These are phyloP conservation scores for Oligia fasciuncula DNA, from an alignment of 2,888 invertebrate species.

Conservation along the genomic window DNA sequence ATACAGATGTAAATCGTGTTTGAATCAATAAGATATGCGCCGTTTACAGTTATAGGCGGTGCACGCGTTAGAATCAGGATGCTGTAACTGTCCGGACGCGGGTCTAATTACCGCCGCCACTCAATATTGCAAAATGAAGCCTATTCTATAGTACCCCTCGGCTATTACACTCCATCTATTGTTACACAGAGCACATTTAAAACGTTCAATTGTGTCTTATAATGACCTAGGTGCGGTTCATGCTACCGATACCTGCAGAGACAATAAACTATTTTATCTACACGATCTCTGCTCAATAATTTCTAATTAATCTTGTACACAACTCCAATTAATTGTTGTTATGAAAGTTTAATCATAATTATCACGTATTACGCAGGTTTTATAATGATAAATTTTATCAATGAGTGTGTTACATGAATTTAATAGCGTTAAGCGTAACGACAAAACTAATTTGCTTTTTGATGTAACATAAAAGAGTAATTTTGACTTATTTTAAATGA, in stretches of 20 bases:
- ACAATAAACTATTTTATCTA: constrained; percentile 84
- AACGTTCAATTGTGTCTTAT: constrained; percentile 78
- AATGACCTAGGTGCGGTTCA: constrained; percentile 82
- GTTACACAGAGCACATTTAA: constrained; percentile 84
- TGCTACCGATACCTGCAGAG: constrained; percentile 73
- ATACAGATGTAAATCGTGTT: constrained; percentile 48
- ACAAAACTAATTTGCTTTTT: constrained; percentile 51
- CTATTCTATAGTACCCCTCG: constrained; percentile 83
- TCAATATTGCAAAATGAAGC: constrained; percentile 88
- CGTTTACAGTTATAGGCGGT: constrained; percentile 59
- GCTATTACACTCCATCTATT: constrained; percentile 83
- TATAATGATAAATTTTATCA: constrained; percentile 74
- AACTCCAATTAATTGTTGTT: constrained; percentile 83
- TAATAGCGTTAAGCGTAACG: constrained; percentile 69
- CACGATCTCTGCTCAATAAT: constrained; percentile 77
- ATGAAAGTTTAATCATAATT: constrained; percentile 86
- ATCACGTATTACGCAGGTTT: constrained; percentile 71
- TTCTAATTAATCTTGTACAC: constrained; percentile 85
- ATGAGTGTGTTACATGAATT: constrained; percentile 74
- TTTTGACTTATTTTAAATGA: not conserved
- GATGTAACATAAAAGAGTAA: constrained; percentile 4
- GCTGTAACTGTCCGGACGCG: constrained; percentile 86
- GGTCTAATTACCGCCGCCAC: constrained; percentile 87
- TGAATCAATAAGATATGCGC: constrained; percentile 37
- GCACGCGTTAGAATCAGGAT: constrained; percentile 87